Conservation (phyloP, 2,888 invertebrate species). For the Epinotia bilunana region DNA sequence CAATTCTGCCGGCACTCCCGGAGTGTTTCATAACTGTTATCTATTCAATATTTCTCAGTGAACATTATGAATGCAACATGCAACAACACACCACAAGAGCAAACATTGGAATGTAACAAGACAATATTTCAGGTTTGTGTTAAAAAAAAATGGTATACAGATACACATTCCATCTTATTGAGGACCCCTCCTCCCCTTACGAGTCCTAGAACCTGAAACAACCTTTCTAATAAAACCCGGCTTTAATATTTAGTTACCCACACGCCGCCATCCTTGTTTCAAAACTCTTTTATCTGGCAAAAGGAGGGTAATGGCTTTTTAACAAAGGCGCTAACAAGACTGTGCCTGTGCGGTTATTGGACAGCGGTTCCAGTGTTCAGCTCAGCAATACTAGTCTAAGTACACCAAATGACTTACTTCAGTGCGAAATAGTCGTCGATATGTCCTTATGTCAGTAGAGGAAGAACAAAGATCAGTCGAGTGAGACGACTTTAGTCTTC, state of each 20-base stretch:
- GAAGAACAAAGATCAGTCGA: conserved; percentile 8
- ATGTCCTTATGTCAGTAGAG: background rate
- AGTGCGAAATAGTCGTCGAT: background rate
- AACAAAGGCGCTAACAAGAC: conserved; percentile 32
- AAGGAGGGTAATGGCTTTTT: conserved; percentile 27
- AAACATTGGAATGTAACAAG: no score
- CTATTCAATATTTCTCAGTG: background rate
- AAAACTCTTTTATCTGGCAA: conserved; percentile 6
- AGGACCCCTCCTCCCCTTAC: background rate
- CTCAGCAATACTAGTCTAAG: background rate
- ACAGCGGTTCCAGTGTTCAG: conserved; percentile 22
- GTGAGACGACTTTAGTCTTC: background rate
- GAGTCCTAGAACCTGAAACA: background rate
- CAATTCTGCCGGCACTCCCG: no score
- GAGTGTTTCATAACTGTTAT: no score
- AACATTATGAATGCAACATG: background rate
- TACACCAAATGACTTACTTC: background rate
- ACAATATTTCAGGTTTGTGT: no score
- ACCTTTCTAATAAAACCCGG: conserved; percentile 37
- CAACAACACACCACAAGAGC: no score
- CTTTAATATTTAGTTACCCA: conserved; percentile 32
- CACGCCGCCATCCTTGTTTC: conserved; percentile 20
- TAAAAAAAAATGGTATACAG: no score
- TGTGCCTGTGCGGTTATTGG: conserved; percentile 21
- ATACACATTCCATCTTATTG: background rate